Evolutionary conservation across 1,140 invertebrate species (phyloP).

Genomic region (Maniola jurtina): DNA sequence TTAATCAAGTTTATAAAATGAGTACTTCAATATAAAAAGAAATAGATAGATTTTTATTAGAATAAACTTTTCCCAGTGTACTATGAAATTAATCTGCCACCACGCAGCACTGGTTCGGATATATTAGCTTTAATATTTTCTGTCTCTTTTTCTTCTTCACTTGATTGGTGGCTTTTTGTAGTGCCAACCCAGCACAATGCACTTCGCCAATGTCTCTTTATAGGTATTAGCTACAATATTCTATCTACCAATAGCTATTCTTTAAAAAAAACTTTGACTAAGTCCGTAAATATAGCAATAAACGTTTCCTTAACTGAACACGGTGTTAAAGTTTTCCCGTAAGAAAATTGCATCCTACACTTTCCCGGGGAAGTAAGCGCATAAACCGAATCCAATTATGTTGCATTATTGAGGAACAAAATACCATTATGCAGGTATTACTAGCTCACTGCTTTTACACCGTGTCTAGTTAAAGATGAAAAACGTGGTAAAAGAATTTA

Average conservation of each 20-base stretch:
- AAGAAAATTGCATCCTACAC: slow-evolving; percentile 20
- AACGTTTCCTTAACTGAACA: slow-evolving; percentile 1
- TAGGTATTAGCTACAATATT: too few species aligned
- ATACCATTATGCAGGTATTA: slow-evolving; percentile 14
- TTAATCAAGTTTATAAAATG: too few species aligned
- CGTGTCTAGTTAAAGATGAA: slow-evolving; percentile 15
- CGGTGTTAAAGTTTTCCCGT: slow-evolving; percentile 6
- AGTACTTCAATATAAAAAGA: too few species aligned
- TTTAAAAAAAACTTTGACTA: not conserved
- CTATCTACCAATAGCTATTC: not conserved
- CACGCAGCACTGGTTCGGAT: too few species aligned
- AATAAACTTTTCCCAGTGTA: too few species aligned
- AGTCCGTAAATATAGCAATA: not conserved
- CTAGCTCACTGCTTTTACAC: slow-evolving; percentile 17
- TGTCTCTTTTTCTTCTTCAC: too few species aligned
- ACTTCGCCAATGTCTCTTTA: too few species aligned
- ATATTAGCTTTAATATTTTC: too few species aligned
- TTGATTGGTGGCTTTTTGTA: too few species aligned
- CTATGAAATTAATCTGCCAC: too few species aligned
- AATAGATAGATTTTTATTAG: too few species aligned
- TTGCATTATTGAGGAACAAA: slow-evolving; percentile 27
- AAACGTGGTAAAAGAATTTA: not conserved
- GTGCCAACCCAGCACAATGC: too few species aligned
- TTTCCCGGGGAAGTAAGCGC: slow-evolving; percentile 17
- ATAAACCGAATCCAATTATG: slow-evolving; percentile 32